phyloP scores from a whole-genome alignment of 2,113 vertebrate genomes.

The Tamias sibiricus region DNA sequence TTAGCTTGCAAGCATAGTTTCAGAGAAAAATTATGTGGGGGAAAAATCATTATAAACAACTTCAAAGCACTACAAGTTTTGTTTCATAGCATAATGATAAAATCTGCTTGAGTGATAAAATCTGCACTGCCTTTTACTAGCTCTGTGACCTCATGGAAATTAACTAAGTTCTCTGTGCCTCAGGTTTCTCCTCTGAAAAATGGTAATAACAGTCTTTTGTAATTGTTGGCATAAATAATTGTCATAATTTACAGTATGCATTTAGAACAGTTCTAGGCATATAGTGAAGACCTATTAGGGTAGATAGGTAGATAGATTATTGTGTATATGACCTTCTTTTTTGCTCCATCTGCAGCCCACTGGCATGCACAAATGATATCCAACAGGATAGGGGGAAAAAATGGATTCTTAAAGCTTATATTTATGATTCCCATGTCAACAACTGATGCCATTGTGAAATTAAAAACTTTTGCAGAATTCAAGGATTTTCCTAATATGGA shows the following conservation, averaged over 20 bases:
- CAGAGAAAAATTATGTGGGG: slow-evolving; percentile 30
- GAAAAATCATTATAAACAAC: not conserved
- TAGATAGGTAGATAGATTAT: not conserved
- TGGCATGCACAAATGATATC: not conserved
- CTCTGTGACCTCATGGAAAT: not conserved
- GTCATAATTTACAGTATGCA: not conserved
- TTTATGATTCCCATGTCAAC: not conserved
- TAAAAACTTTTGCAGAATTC: not conserved
- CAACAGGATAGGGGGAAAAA: not conserved
- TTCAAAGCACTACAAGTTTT: not conserved
- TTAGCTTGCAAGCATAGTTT: not conserved
- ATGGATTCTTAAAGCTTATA: not conserved
- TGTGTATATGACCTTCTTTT: not conserved
- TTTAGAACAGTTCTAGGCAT: not conserved
- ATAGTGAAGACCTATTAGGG: not conserved
- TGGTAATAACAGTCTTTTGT: not conserved
- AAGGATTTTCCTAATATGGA: not conserved
- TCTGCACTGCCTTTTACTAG: not conserved
- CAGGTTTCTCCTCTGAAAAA: not conserved
- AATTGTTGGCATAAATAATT: slow-evolving; percentile 39
- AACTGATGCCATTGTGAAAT: not conserved
- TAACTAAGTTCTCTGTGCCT: not conserved
- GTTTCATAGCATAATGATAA: slow-evolving; percentile 12
- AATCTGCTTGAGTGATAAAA: not conserved
- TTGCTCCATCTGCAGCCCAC: not conserved